These are phyloP conservation scores for Amphipoea lucens DNA, from an alignment of 2,888 invertebrate species.

Conservation along the genomic window DNA sequence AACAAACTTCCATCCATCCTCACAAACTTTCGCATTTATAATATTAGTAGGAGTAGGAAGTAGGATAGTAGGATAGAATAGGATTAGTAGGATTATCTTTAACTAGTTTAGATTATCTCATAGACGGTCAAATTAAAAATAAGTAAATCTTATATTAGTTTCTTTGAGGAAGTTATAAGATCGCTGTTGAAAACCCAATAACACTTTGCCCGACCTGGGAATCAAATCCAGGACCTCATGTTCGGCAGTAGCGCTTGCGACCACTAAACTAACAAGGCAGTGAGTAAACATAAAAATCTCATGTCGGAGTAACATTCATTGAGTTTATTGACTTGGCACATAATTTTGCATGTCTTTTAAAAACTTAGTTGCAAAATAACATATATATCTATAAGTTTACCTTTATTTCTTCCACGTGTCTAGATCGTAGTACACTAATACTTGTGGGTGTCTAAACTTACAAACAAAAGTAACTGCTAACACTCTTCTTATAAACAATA, in stretches of 20 bases:
- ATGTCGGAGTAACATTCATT: neutral
- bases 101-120: neutral
- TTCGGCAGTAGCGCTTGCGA: neutral
- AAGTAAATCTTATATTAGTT: neutral
- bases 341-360: neutral
- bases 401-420: neutral
- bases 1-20: too few species aligned
- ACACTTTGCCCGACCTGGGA: neutral
- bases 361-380: neutral
- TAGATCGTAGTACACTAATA: neutral
- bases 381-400: neutral
- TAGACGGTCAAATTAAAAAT: neutral
- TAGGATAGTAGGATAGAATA: too few species aligned
- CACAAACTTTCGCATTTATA: too few species aligned
- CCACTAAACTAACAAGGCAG: neutral
- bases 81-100: neutral
- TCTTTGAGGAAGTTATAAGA: neutral
- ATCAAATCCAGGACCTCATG: neutral
- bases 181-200: too few species aligned
- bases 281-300: neutral
- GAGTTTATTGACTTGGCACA: neutral
- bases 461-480: conserved; percentile 5
- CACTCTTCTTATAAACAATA: conserved; percentile 8
- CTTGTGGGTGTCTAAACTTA: neutral
- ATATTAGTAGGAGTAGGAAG: too few species aligned